These are phyloP conservation scores for Piprites chloris DNA, from an alignment of 2,113 vertebrate species.

Conservation along the genomic window DNA sequence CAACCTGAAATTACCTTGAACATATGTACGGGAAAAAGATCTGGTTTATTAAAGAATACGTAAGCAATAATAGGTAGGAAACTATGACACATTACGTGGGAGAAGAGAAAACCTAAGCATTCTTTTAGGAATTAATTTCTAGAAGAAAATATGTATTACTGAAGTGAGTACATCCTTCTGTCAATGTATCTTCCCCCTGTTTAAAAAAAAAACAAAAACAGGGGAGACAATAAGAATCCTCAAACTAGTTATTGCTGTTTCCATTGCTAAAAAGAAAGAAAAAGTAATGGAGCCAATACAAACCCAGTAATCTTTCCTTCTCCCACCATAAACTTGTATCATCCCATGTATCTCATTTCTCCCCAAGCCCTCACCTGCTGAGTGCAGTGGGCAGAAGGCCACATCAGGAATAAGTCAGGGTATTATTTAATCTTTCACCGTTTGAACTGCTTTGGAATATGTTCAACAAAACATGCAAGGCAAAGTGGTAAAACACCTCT, in stretches of 20 bases:
- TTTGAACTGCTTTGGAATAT: neutral
- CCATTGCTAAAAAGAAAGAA: neutral
- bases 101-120: neutral
- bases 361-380: neutral
- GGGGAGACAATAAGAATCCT: neutral
- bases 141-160: neutral
- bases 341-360: neutral
- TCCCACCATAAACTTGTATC: neutral
- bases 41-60: neutral
- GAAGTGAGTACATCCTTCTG: neutral
- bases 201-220: neutral
- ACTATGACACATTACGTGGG: neutral
- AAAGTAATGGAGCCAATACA: neutral
- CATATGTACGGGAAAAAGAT: neutral
- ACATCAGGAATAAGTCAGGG: neutral
- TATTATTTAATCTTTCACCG: neutral
- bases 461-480: neutral
- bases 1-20: fast-evolving
- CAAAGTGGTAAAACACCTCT: neutral
- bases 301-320: neutral
- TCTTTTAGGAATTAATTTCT: neutral
- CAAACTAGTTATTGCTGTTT: neutral
- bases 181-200: neutral
- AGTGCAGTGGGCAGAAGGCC: neutral
- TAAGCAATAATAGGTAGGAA: neutral